A percentile compares a stretch with the other conserved stretches of the same genome.
These are phyloP conservation scores for Premnoplex brunnescens DNA, from an alignment of 2,797 vertebrate genomes.

Conservation along the genomic window DNA sequence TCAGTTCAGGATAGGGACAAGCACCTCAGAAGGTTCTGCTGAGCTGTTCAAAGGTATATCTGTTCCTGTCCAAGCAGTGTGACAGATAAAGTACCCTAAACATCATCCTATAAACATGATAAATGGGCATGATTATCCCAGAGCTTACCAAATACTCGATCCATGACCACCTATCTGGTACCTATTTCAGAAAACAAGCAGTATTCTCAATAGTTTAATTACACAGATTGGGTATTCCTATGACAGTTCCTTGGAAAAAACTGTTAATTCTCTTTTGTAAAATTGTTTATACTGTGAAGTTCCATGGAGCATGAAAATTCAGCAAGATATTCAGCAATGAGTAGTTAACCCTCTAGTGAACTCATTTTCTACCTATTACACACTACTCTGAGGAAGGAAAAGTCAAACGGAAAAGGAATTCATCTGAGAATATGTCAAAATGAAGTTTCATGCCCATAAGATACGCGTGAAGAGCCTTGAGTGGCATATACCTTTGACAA, in stretches of 20 bases:
- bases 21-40: neutral
- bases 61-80: neutral
- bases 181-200: neutral
- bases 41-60: neutral
- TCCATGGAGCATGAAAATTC: neutral
- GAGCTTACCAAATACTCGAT: neutral
- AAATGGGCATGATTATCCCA: neutral
- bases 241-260: neutral
- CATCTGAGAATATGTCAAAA: neutral
- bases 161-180: neutral
- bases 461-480: neutral
- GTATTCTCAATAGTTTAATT: neutral
- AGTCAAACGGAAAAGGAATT: neutral
- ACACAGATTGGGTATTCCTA: neutral
- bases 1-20: slow-evolving; percentile 10
- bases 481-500: neutral
- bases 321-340: neutral
- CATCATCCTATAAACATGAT: neutral
- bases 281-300: neutral
- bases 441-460: neutral
- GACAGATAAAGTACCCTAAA: neutral
- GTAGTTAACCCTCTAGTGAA: slow-evolving; percentile 14
- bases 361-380: neutral
- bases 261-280: neutral
- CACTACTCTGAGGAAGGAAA: neutral